phyloP scores from a whole-genome alignment of 2,113 vertebrate genomes.

The Cyprinodon brontotheroides region DNA sequence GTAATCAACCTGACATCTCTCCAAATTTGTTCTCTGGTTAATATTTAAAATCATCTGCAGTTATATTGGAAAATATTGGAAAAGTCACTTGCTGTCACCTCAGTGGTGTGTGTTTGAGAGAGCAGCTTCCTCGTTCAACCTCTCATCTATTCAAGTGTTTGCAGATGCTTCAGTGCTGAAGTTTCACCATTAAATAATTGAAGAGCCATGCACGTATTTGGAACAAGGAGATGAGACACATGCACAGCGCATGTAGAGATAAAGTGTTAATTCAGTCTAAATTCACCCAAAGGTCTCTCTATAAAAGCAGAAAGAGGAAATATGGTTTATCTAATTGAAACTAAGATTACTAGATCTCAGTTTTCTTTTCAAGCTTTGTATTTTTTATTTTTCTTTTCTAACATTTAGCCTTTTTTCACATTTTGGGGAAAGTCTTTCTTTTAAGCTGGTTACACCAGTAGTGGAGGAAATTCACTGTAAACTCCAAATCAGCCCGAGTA shows the following conservation, averaged over 20 bases:
- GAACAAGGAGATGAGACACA: conserved; percentile 34
- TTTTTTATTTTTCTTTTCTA: too few relatives aligned
- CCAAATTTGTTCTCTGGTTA: background rate
- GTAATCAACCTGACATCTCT: background rate
- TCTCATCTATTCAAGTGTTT: conserved; percentile 46
- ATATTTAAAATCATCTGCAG: background rate
- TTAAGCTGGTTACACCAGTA: too few relatives aligned
- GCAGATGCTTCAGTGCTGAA: conserved; percentile 57
- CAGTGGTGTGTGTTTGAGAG: conserved; percentile 35
- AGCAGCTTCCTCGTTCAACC: conserved; percentile 43
- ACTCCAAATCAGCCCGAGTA: too few relatives aligned
- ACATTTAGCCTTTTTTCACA: too few relatives aligned
- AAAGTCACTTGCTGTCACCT: background rate
- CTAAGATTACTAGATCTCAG: too few relatives aligned
- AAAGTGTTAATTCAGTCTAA: conserved; percentile 4
- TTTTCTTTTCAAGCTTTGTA: too few relatives aligned
- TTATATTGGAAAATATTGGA: background rate
- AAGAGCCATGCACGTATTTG: conserved; percentile 55
- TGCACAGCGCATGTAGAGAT: conserved; percentile 24
- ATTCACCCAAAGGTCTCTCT: too few relatives aligned
- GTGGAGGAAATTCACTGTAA: too few relatives aligned
- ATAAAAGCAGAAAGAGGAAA: too few relatives aligned
- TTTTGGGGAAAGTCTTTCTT: too few relatives aligned
- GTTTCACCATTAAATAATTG: conserved; percentile 68
- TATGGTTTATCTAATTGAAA: too few relatives aligned